Evolutionary conservation across 35 echinoderm and acorn worm genomes (phyloP).

Genomic region (Chiridota heheva): DNA sequence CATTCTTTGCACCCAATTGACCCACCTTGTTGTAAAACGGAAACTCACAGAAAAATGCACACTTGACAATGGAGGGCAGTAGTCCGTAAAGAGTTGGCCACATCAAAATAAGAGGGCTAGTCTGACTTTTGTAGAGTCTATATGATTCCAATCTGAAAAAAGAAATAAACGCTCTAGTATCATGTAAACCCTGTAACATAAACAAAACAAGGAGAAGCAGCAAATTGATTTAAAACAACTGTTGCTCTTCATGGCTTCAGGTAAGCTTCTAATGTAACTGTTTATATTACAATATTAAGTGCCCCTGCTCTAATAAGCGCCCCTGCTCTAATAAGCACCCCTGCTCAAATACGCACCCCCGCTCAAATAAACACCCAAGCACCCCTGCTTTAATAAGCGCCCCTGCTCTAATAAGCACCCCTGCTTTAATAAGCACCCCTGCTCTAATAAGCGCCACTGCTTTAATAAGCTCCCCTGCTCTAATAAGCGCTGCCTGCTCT

Average conservation of each 20-base stretch:
- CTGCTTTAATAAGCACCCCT: no score
- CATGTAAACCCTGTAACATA: no score
- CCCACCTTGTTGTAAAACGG: slow-evolving; percentile 72
- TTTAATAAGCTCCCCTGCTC: no score
- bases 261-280: background rate
- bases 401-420: no score
- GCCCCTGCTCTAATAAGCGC: background rate
- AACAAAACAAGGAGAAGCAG: background rate
- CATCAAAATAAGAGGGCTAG: slow-evolving; percentile 69
- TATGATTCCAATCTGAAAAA: slow-evolving; percentile 61
- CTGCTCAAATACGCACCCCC: no score
- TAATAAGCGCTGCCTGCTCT: no score
- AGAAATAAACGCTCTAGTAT: no score
- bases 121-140: slow-evolving; percentile 68
- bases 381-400: no score
- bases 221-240: background rate
- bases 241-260: background rate
- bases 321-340: no score
- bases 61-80: slow-evolving; percentile 57
- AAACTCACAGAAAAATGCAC: slow-evolving; percentile 79
- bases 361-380: no score
- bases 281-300: background rate
- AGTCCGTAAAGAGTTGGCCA: slow-evolving; percentile 42
- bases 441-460: no score
- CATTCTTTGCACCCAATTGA: background rate